Percentiles rank a stretch among this genome's conserved stretches.
Evolutionary conservation across 2,113 vertebrate species (phyloP).

Genomic region (Pomatorhinus ruficollis): DNA sequence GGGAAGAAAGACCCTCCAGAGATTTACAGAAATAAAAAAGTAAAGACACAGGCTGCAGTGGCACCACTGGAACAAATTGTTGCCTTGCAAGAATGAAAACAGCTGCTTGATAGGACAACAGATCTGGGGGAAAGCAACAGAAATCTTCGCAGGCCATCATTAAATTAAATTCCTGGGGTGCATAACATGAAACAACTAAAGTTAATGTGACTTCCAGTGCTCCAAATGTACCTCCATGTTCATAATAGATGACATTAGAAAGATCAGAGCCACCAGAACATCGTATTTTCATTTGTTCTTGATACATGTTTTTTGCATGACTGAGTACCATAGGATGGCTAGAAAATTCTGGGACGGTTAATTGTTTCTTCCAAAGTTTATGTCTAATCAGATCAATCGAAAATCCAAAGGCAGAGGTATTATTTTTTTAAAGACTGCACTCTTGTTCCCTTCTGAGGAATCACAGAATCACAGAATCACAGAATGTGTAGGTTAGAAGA

Average conservation of each 20-base stretch:
- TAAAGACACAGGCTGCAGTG: background rate
- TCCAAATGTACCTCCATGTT: fast-evolving
- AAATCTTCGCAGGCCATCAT: background rate
- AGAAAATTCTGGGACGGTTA: background rate
- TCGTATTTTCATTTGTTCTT: background rate
- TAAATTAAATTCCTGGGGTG: background rate
- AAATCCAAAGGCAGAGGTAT: background rate
- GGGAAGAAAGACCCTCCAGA: background rate
- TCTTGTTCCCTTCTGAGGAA: background rate
- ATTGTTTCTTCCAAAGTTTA: background rate
- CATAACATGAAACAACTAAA: background rate
- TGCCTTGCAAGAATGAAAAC: background rate
- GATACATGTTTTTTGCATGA: background rate
- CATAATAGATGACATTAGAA: background rate
- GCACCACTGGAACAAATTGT: background rate
- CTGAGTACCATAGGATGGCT: background rate
- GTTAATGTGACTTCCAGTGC: background rate
- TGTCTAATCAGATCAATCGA: background rate
- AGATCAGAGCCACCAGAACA: background rate
- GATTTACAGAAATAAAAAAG: background rate
- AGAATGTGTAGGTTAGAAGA: too few relatives aligned
- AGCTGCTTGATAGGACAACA: background rate
- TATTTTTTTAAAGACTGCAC: background rate
- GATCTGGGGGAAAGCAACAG: background rate
- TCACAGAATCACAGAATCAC: too few relatives aligned